phyloP scores from a whole-genome alignment of 2,888 invertebrate genomes.

The Vanessa cardui region DNA sequence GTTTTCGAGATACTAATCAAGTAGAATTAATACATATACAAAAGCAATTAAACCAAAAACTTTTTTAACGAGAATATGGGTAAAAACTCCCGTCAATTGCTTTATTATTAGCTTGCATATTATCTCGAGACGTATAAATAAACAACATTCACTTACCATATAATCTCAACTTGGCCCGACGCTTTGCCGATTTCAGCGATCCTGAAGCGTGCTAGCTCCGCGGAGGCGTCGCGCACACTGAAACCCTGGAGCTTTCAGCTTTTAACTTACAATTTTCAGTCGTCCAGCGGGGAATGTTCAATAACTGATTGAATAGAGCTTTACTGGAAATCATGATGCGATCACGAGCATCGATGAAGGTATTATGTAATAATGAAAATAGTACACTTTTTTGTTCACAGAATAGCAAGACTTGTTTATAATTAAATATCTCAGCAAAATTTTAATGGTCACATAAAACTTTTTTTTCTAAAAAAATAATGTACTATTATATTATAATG shows the following conservation, averaged over 20 bases:
- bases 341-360: background rate
- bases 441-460: too few relatives aligned
- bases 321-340: background rate
- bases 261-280: background rate
- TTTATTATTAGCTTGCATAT: background rate
- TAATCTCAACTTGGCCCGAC: background rate
- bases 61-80: too few relatives aligned
- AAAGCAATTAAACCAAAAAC: too few relatives aligned
- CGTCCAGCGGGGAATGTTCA: background rate
- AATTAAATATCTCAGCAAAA: too few relatives aligned
- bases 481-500: too few relatives aligned
- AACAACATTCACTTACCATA: background rate
- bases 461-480: too few relatives aligned
- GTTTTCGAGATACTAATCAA: too few relatives aligned
- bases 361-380: background rate
- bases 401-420: too few relatives aligned
- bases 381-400: background rate
- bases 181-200: background rate
- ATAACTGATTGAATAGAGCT: constrained; percentile 1
- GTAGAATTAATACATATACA: too few relatives aligned
- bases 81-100: too few relatives aligned
- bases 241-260: constrained; percentile 4
- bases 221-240: constrained; percentile 5
- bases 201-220: background rate
- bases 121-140: background rate